Evolutionary conservation across 2,113 vertebrate species (phyloP).

Genomic region (Sylvia atricapilla): DNA sequence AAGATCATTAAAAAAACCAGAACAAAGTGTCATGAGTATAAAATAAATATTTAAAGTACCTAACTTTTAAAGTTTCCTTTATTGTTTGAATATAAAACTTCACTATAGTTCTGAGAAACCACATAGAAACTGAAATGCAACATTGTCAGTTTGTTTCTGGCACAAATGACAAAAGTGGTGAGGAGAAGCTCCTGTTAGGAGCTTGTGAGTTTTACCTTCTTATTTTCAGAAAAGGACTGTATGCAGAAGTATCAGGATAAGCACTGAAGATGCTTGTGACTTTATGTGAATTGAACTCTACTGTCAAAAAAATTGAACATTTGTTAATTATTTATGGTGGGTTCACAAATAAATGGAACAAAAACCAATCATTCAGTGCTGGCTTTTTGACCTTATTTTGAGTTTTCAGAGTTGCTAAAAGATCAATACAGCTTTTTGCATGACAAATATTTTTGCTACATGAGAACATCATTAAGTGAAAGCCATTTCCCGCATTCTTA

Average conservation of each 20-base stretch:
- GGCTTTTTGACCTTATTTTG: background rate
- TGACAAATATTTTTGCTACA: background rate
- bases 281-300: background rate
- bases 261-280: background rate
- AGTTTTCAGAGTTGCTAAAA: background rate
- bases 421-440: background rate
- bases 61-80: background rate
- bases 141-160: background rate
- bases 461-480: background rate
- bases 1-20: background rate
- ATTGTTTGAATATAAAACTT: background rate
- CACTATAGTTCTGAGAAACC: background rate
- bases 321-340: background rate
- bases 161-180: background rate
- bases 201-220: background rate
- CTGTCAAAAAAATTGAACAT: background rate
- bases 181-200: background rate
- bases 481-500: background rate
- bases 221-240: background rate
- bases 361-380: background rate
- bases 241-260: background rate
- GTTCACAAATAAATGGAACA: background rate
- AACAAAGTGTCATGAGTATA: background rate
- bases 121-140: background rate
- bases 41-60: background rate